phyloP scores from a whole-genome alignment of 2,888 invertebrate species.

The Rotaria socialis region DNA sequence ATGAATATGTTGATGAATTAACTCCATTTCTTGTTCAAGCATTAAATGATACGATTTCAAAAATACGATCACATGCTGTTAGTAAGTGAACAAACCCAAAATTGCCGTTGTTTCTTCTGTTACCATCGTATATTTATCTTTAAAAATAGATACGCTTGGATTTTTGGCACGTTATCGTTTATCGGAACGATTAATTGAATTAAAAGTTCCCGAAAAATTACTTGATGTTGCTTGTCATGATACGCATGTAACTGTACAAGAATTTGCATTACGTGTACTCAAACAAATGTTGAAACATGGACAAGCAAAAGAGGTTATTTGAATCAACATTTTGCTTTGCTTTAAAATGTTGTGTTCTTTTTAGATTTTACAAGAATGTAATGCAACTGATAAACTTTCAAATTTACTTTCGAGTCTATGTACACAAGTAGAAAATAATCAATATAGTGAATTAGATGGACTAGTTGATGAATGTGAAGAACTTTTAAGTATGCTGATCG shows the following conservation, averaged over 20 bases:
- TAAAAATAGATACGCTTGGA: slow-evolving; percentile 33
- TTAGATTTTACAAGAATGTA: slow-evolving; percentile 32
- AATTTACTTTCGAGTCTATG: slow-evolving; percentile 26
- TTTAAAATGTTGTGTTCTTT: not conserved
- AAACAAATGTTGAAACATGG: slow-evolving; percentile 38
- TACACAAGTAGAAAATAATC: not conserved
- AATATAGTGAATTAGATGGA: slow-evolving; percentile 18
- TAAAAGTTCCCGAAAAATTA: slow-evolving; percentile 44
- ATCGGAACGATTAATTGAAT: slow-evolving; percentile 37
- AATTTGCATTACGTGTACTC: slow-evolving; percentile 39
- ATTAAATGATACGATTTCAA: slow-evolving; percentile 43
- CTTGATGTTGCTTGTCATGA: slow-evolving; percentile 46
- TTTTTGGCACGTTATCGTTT: slow-evolving; percentile 38
- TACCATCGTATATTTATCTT: not conserved
- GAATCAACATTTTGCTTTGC: not conserved
- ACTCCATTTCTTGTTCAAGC: slow-evolving; percentile 38
- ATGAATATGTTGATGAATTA: slow-evolving; percentile 39
- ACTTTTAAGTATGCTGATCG: not conserved
- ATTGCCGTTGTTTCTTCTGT: not conserved
- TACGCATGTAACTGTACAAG: slow-evolving; percentile 43
- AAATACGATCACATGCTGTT: slow-evolving; percentile 42
- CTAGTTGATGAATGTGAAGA: slow-evolving; percentile 24
- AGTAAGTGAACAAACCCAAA: not conserved
- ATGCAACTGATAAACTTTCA: slow-evolving; percentile 9
- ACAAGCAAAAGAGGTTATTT: slow-evolving; percentile 29